Percentiles rank a stretch among this genome's conserved stretches.
phyloP scores from a whole-genome alignment of 2,113 vertebrate species.

The Drymodes brunneopygia region DNA sequence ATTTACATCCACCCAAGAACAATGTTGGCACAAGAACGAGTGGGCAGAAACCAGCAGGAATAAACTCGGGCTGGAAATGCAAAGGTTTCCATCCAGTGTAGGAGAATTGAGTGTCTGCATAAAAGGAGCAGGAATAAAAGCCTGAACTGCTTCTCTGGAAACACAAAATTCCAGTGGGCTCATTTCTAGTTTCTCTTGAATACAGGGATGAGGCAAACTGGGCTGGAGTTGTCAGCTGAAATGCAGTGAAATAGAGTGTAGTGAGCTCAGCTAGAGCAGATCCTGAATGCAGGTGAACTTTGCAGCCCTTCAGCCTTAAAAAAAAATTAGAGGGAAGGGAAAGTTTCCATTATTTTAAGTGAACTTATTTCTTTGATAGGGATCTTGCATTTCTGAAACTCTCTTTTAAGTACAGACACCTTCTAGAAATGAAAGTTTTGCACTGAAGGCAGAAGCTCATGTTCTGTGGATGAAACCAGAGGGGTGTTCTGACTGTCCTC shows the following conservation, averaged over 20 bases:
- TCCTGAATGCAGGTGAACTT: not conserved
- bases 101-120: not conserved
- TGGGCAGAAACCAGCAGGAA: not conserved
- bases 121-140: not conserved
- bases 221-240: not conserved
- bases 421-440: not conserved
- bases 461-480: not conserved
- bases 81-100: not conserved
- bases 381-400: not conserved
- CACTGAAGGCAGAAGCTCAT: not conserved
- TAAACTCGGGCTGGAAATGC: not conserved
- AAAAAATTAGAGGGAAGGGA: not conserved
- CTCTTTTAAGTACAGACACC: not conserved
- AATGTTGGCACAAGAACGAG: not conserved
- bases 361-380: not conserved
- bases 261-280: not conserved
- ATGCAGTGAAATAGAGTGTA: not conserved
- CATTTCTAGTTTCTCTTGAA: not conserved
- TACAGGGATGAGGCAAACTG: not conserved
- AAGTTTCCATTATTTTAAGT: not conserved
- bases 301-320: not conserved
- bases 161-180: not conserved
- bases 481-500: not conserved
- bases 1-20: not conserved
- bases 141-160: not conserved